phyloP scores from a whole-genome alignment of 2,888 invertebrate genomes.

The Dascillus cervinus region DNA sequence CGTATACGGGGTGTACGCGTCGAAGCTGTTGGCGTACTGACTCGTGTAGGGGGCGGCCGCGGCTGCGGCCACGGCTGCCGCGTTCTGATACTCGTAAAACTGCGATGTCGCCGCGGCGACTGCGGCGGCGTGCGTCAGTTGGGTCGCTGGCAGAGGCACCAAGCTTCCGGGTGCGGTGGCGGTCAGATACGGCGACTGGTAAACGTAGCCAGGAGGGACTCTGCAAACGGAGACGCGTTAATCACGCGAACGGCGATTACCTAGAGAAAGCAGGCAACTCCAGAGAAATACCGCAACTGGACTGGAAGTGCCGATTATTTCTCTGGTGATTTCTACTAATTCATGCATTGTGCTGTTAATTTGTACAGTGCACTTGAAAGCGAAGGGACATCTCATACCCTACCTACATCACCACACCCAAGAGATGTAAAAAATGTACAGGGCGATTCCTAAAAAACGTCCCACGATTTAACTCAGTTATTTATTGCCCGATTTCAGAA shows the following conservation, averaged over 20 bases:
- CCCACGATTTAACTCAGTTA: no score
- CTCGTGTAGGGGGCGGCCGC: constrained; percentile 57
- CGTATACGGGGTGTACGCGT: constrained; percentile 60
- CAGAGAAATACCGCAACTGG: constrained; percentile 27
- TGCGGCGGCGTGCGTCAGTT: constrained; percentile 66
- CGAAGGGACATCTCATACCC: constrained; percentile 15
- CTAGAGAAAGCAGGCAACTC: constrained; percentile 36
- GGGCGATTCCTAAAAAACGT: no score
- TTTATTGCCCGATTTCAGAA: no score
- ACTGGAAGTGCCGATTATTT: constrained; percentile 17
- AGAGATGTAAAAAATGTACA: constrained; percentile 10
- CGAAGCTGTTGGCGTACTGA: constrained; percentile 68
- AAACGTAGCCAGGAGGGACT: constrained; percentile 59
- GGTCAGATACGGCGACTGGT: constrained; percentile 64
- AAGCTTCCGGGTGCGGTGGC: constrained; percentile 58
- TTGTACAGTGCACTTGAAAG: constrained; percentile 23
- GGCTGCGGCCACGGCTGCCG: constrained; percentile 59
- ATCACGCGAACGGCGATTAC: no score
- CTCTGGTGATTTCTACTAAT: constrained; percentile 22
- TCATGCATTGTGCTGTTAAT: constrained; percentile 25
- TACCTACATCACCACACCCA: constrained; percentile 17
- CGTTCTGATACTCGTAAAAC: constrained; percentile 73
- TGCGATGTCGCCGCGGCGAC: constrained; percentile 72
- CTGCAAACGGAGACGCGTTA: constrained; percentile 10
- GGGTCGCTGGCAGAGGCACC: constrained; percentile 57